These are phyloP conservation scores for Hypena proboscidalis DNA, from an alignment of 2,888 invertebrate species.

Conservation along the genomic window DNA sequence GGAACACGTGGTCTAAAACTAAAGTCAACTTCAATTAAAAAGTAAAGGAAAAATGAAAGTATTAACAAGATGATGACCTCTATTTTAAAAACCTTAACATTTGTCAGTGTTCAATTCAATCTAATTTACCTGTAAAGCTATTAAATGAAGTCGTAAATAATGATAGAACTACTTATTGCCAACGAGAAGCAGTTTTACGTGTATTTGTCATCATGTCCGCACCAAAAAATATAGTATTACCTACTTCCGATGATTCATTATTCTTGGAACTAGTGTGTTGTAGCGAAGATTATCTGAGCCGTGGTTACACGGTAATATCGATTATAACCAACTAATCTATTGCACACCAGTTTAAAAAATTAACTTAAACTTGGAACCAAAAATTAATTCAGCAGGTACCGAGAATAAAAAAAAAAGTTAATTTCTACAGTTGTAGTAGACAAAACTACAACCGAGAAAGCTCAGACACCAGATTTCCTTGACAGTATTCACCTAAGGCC, in stretches of 20 bases:
- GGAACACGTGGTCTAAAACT: too few species aligned
- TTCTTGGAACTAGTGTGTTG: slow-evolving; percentile 33
- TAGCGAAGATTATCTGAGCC: slow-evolving; percentile 40
- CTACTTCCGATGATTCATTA: slow-evolving; percentile 47
- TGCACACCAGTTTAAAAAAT: slow-evolving; percentile 4
- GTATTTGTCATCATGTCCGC: slow-evolving; percentile 31
- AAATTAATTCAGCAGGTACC: too few species aligned
- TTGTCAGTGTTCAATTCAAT: not conserved
- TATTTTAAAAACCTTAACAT: too few species aligned
- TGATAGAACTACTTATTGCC: slow-evolving; percentile 13
- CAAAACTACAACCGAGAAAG: slow-evolving; percentile 19
- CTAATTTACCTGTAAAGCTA: slow-evolving; percentile 5
- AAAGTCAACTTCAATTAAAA: too few species aligned
- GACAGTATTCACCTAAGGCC: slow-evolving; percentile 43
- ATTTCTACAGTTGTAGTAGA: not conserved
- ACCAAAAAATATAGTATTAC: slow-evolving; percentile 28
- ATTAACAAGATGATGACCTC: too few species aligned
- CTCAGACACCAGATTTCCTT: slow-evolving; percentile 30
- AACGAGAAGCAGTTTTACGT: slow-evolving; percentile 15
- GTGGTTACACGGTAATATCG: slow-evolving; percentile 22
- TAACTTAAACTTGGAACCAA: not conserved
- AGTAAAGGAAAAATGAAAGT: too few species aligned
- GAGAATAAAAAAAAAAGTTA: too few species aligned
- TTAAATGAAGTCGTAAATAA: slow-evolving; percentile 18
- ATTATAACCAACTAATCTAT: slow-evolving; percentile 14